These are phyloP conservation scores for Chionomys nivalis DNA, from an alignment of 2,113 vertebrate genomes.

Conservation along the genomic window DNA sequence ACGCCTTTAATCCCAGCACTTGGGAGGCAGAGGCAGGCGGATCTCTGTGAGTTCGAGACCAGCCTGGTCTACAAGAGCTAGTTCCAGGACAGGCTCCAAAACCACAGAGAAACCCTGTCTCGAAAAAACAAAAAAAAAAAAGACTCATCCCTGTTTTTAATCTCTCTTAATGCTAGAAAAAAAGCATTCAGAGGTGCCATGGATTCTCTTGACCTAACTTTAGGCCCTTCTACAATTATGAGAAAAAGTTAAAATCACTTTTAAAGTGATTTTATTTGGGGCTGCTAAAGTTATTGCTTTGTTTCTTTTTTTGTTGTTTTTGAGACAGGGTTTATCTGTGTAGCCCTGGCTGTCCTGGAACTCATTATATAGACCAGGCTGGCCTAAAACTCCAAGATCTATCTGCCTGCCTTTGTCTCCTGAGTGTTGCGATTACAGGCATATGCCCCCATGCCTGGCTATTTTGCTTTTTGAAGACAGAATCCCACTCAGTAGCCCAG, in stretches of 20 bases:
- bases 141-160: conserved; percentile 38
- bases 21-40: too few relatives aligned
- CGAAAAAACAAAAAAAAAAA: too few relatives aligned
- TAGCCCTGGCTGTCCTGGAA: neutral
- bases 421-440: neutral
- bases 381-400: neutral
- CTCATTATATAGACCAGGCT: neutral
- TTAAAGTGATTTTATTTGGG: conserved; percentile 41
- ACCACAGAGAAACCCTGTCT: too few relatives aligned
- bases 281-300: neutral
- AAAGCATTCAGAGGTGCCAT: neutral
- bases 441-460: neutral
- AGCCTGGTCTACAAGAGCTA: too few relatives aligned
- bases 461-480: neutral
- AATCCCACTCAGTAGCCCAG: neutral
- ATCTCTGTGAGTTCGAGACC: too few relatives aligned
- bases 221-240: conserved; percentile 31
- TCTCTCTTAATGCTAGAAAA: conserved; percentile 31
- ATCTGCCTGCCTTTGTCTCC: neutral
- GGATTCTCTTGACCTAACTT: conserved; percentile 6
- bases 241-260: conserved; percentile 1
- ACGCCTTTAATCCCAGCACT: too few relatives aligned
- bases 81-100: too few relatives aligned
- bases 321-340: neutral
- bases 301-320: neutral